Percentiles rank a stretch among this genome's conserved stretches.
phyloP scores from a whole-genome alignment of 2,113 vertebrate genomes.

The Esox niger region DNA sequence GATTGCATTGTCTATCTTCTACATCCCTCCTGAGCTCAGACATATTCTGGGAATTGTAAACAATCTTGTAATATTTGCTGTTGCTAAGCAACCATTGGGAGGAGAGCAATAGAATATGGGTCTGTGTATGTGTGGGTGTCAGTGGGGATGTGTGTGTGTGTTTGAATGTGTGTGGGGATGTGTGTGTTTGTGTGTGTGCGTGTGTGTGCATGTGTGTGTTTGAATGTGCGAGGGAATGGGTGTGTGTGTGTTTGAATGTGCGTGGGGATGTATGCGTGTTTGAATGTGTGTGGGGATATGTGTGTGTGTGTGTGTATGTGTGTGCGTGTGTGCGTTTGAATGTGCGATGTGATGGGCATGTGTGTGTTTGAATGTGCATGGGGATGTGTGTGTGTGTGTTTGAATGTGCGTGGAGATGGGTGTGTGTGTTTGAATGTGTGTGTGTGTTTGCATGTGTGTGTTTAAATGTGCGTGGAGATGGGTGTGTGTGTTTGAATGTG shows the following conservation, averaged over 20 bases:
- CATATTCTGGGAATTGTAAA: constrained; percentile 63
- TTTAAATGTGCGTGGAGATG: constrained; percentile 5
- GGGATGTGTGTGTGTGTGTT: neutral
- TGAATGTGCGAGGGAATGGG: constrained; percentile 3
- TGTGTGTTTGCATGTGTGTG: constrained; percentile 8
- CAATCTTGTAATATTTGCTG: constrained; percentile 69
- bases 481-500: constrained; percentile 8
- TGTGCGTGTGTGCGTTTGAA: constrained; percentile 7
- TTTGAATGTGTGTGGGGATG: neutral
- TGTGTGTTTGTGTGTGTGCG: neutral
- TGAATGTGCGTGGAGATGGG: neutral
- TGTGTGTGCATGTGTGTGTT: constrained; percentile 9
- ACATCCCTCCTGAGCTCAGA: constrained; percentile 46
- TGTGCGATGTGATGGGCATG: no score
- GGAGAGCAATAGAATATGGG: constrained; percentile 42
- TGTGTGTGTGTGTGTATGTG: no score
- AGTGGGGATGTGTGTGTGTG: neutral
- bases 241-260: constrained; percentile 8
- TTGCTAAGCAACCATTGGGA: constrained; percentile 70
- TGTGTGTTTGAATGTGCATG: constrained; percentile 10
- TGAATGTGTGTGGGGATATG: no score
- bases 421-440: neutral
- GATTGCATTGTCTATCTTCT: constrained; percentile 42
- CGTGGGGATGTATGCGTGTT: no score
- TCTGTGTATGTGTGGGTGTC: constrained; percentile 9